Base-by-base conservation (phyloP, 2,113 vertebrate species). In the Scortum barcoo region DNA sequence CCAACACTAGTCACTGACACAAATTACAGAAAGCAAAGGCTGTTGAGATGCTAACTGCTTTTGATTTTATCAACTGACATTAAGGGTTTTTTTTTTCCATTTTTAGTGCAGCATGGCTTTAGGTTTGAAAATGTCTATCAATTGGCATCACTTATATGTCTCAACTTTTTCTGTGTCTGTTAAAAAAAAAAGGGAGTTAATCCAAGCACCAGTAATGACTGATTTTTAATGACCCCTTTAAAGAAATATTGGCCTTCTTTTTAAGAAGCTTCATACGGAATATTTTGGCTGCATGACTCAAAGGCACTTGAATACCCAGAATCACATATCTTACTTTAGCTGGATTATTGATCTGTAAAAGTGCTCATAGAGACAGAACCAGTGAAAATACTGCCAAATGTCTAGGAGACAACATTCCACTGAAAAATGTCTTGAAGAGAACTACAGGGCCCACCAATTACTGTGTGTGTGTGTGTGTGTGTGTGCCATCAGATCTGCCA, bases 311-410 rank as follows among this genome's bases (percentile, higher is more conserved):
- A 11, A 54, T 56, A 57, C 3, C 40, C 50, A 76, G 38, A 76
- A 4, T n/a, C 24, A 30, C 36, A 33, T 44, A 12, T 44, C 50
- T 67, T 26, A 36, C 53, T 20, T 58, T 36, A 57, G 22, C 26
- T 30, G 17, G 33, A 17, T 48, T 58, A 77, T 58, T 76, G 74
- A 66, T 76, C 17, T 40, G 22, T 58, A 50, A 78, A 50, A 78
- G 56, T 42, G 40, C 51, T 44, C 74, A 66, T 4, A 53, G n/a
- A 54, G 48, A 30, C 33, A 33, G 24, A 68, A 67, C 26, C 40
- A 68, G 28, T 38, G 11, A 80, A 63, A 72, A 72, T 62, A 74
- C 44, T 61, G 57, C 22, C 20, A 36, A 61, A 17, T 62, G 33
- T 72, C 24, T n/a, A n/a, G 33, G 33, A 46, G 24, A 63, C 44